Base-by-base conservation (phyloP, 2,113 vertebrate species). In the Phasianus colchicus region DNA sequence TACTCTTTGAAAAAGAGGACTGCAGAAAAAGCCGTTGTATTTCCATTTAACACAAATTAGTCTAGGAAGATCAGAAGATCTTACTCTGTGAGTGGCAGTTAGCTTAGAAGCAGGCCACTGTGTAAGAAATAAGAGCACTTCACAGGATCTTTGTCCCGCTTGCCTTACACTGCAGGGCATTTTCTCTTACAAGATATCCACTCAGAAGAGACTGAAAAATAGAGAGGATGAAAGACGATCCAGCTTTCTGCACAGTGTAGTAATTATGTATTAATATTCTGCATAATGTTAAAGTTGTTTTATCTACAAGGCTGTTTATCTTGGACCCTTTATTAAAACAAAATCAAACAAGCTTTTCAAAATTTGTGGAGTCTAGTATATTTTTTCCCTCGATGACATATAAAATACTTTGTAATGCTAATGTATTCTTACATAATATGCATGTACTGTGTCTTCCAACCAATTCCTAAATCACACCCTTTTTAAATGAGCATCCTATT, bases 401-500 rank as follows among this genome's bases (percentile, higher is more conserved):
- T 4, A 75, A 18, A 81, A 5, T 3, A 5, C 12, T 40, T 29
- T 34, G 24, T 22, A 25, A 78, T 12, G 30, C 14, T 78, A 74
- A 78, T 12, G 57, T 52, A 64, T 81, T 36, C n/a, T 78, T 74
- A 34, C 20, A 14, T 74, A 81, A 84, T 42, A 74, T 60, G 34
- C 45, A 86, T 10, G 21, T 71, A 60, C 17, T 82, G 25, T 7
- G 1, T 52, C 57, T 92, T 73, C 38, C 48, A 83, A 36, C 32
- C 27, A 50, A 29, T 25, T 0, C 1, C 25, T 52, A 89, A 91
- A 45, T 9, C 13, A 61, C 34, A 52, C 8, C 11, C 16, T n/a
- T 83, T 89, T 40, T 11, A 93, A 91, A 64, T 65, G 52, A 95
- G 19, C 64, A 83, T 83, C 34, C 13, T 74, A 42, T 45, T 74